Base-by-base conservation (phyloP, 1,140 invertebrate species). In the Drosophila teissieri region DNA sequence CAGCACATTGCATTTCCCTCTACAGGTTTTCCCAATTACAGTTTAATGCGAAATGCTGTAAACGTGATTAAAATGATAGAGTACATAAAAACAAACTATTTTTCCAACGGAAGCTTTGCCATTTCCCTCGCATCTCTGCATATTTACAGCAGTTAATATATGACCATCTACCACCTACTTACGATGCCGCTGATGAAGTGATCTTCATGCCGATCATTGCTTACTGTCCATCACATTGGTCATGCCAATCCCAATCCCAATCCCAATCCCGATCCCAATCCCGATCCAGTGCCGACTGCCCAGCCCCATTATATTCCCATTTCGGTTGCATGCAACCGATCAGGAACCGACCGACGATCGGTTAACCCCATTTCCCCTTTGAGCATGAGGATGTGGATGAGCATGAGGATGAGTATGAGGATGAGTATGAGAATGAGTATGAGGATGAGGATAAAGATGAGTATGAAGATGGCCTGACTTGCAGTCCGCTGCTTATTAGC, bases 401-500 rank as follows among this genome's bases (percentile, higher is more conserved):
- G 4, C 24, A 24, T 4, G 24, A 22, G 11, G 14, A 31, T 31
- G 31, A 10, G 8, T 14, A n/a, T 7, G 34, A 7, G 48, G 62
- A 44, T 45, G 45, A 22, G 10, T 12, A 31, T 31, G 27, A 3
- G 37, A 14, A 31, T 31, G 31, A 10, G 10, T 14, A n/a, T 7
- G 34, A 11, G 48, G 62, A 37, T 45, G 45, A n/a, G n/a, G n/a
- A n/a, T n/a, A n/a, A 19, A 3, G 37, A 31, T 31, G 31, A 10
- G 10, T 14, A n/a, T 7, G 34, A 11, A 54, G 62, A 37, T 45
- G 45, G n/a, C n/a, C 42, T 44, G 42, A 48, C 22, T 48, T 14
- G 46, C 46, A 24, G 64, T 2, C 62, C 69, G 75, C 65, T 91
- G 91, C 90, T 91, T 91, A 91, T 91, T 91, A 91, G 90, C 90